Base-by-base conservation (phyloP, 2,888 invertebrate genomes). In the Oithona nana region DNA sequence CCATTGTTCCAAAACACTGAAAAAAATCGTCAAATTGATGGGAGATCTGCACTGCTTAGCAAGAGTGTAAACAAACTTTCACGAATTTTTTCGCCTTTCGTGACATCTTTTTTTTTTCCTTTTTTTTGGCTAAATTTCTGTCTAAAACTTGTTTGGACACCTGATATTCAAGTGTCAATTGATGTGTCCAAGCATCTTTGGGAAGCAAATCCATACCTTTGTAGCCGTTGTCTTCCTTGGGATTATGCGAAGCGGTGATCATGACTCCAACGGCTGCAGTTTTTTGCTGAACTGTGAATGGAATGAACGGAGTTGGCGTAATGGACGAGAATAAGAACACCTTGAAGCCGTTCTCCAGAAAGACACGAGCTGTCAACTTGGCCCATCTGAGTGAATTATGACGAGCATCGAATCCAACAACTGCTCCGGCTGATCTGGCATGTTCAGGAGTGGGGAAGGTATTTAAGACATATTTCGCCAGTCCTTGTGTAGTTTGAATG, bases 241-340 rank as follows among this genome's bases (percentile, higher is more conserved):
- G 94, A 75, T 94, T 94, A 70, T 94, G 94, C 0, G 92, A 93
- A 0, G 94, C 94, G 0, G 94, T 95, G 3, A 94, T 81, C 88
- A 94, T 92, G 3, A 94, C 80, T 0, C 94, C 94, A 49, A 84
- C 87, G 1, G 83, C 81, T 63, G 86, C 85, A 22, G 81, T 80
- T 64, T 82, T 81, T 66, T 81, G 76, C 1, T 78, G 76, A 0
- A 93, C 84, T 0, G 83, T 81, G 73, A 86, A 98, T 0, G 98
- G 86, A 30, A 98, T 84, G 70, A 92, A 86, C 0, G 98, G 97
- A 0, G 98, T 98, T 0, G 95, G 89, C 61, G 84, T 86, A 16
- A 87, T 80, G 20, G 79, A 73, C 0, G 83, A 81, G 73, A 84
- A 94, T 3, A 95, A 74, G 69, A 83, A 84, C 0, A 95, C 94